These are phyloP conservation scores for Ursus arctos DNA, from an alignment of 2,113 vertebrate genomes.

Conservation along the genomic window DNA sequence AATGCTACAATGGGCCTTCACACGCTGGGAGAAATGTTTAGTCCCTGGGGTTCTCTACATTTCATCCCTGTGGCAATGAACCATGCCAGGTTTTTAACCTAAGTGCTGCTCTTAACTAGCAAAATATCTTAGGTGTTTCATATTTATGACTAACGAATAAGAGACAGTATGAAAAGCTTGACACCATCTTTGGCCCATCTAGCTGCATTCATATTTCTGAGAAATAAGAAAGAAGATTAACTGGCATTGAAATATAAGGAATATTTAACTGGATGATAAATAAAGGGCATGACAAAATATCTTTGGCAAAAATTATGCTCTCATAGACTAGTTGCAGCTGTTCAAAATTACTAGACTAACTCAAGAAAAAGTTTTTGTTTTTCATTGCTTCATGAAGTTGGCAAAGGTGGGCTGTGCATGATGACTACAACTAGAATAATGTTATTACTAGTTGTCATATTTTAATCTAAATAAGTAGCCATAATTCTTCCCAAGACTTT, in stretches of 20 bases:
- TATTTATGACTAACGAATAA: background rate
- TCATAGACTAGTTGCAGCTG: background rate
- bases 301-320: background rate
- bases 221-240: constrained; percentile 29
- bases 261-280: background rate
- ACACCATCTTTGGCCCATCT: background rate
- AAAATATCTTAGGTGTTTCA: background rate
- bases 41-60: background rate
- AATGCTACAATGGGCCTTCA: background rate
- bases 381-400: background rate
- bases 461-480: constrained; percentile 35
- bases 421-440: background rate
- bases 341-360: constrained; percentile 5
- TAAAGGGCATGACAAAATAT: background rate
- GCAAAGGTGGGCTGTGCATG: background rate
- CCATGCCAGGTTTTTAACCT: background rate
- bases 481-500: background rate
- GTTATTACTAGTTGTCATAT: constrained; percentile 4
- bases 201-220: background rate
- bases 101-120: background rate
- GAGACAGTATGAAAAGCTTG: background rate
- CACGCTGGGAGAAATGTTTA: background rate
- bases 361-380: background rate
- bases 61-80: background rate
- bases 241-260: background rate